Evolutionary conservation across 2,797 vertebrate genomes (phyloP).

Genomic region (Pantherophis vulpinus): DNA sequence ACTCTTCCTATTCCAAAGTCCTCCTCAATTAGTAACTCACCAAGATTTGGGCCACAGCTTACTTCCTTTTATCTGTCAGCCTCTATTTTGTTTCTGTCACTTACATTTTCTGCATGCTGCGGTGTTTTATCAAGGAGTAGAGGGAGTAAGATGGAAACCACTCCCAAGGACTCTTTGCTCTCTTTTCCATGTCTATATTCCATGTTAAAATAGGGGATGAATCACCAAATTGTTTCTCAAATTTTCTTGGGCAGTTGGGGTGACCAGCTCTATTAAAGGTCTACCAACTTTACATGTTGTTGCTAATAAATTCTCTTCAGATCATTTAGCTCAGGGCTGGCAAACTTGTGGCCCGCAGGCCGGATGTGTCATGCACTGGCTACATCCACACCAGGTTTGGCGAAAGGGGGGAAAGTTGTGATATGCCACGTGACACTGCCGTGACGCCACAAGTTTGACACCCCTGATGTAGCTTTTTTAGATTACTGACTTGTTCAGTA

Average conservation of each 20-base stretch:
- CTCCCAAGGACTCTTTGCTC: not conserved
- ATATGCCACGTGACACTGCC: no score
- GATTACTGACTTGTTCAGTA: no score
- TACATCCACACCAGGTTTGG: no score
- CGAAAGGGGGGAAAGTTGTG: no score
- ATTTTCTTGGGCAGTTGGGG: not conserved
- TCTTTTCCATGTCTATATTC: not conserved
- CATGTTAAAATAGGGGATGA: not conserved
- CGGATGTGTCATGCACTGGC: fast-evolving
- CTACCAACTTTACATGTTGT: not conserved
- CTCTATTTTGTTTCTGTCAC: not conserved
- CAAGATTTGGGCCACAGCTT: not conserved
- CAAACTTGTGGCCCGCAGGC: no score
- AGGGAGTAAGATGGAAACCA: not conserved
- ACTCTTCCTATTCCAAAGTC: not conserved
- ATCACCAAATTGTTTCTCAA: not conserved
- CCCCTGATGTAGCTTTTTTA: no score
- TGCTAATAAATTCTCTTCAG: not conserved
- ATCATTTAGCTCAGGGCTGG: no score
- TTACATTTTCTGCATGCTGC: not conserved
- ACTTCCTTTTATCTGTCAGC: not conserved
- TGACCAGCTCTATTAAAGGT: not conserved
- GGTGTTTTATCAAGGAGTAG: not conserved
- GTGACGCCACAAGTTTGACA: no score
- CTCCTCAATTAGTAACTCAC: not conserved